Base-by-base conservation (phyloP, 2,888 invertebrate genomes). In the Drosophila greeni region DNA sequence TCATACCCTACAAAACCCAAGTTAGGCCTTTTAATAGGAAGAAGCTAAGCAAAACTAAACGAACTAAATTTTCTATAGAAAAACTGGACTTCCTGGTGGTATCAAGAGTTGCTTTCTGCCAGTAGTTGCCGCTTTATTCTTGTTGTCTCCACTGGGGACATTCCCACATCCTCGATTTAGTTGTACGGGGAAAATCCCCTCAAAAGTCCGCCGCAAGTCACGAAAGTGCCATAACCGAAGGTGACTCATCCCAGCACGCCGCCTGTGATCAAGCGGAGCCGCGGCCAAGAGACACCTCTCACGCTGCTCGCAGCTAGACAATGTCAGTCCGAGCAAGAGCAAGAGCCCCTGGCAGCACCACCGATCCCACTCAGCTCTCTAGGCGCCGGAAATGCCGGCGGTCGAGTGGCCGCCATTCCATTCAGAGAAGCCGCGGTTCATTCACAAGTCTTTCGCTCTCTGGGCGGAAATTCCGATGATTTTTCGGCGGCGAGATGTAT, bases 401-500 rank as follows among this genome's bases (percentile, higher is more conserved):
- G 60, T 60, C 58, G 33, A 31, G 45, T 60, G 59, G 60, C 24
- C 48, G 43, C 65, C 45, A 65, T 64, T 45, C 45, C 45, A 47
- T 47, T 47, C 45, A 20, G 64, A 66, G 72, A 74, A 86, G 26
- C 24, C 62, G 43, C 36, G 36, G n/a, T 51, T 26, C 62, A 62
- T 62, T 61, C 40, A 59, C 56, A 42, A 18, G 24, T n/a, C 8
- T 51, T 6, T 26, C 36, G 53, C 24, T n/a, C 34, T 24, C 16
- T 24, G 18, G 52, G 62, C 62, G 62, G 62, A 62, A 64, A 62
- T 62, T 62, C 62, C 64, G 16, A 62, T 52, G 62, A 42, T 64
- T 62, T 62, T 60, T 59, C 16, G 58, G 57, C 39, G 2, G 4
- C 31, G n/a, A 23, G 23, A 18, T 4, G 39, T 20, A 23, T 76